Evolutionary conservation across 2,113 vertebrate species (phyloP), one percentile per base, ranked within the genome.

Genomic region (Budorcas taxicolor): DNA sequence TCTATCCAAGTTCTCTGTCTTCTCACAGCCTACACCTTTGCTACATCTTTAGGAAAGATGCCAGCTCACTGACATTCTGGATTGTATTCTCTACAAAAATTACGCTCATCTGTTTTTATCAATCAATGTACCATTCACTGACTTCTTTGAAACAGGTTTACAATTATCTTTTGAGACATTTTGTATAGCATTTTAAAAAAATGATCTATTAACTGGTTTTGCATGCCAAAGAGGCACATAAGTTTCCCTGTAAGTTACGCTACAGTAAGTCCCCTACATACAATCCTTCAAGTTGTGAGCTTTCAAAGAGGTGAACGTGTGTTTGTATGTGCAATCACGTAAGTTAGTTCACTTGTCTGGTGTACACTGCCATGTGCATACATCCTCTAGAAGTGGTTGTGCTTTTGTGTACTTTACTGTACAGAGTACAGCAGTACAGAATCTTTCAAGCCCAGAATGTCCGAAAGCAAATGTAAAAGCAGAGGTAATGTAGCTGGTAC

Each of bases 81-180:
- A 67, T 58, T 43, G 8, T 31, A 21, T 80, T 25, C 43, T 87
- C 17, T 12, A 25, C 82, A 83, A 93, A 95, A 93, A 74, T 92
- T 53, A 85, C 17, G 15, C 52, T 40, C 62, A 83, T 92, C 21
- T 6, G 2, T 76, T 86, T 89, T 81, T 62, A 82, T 64, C 45
- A 40, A 14, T 78, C 52, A 92, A 40, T 25, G 11, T 67, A 92
- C 76, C 43, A 82, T 55, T 83, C 62, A 78, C 47, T 94, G 45
- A 40, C 36, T 96, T 92, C 62, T 92, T 90, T 83, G 50, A 92
- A 96, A 95, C 29, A 74, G 21, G 17, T 3, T 96, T 92, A 81
- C 80, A 84, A 88, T 31, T 53, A 45, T 62, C 58, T 85, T 90
- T 76, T 53, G 74, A 92, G 27, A 71, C 23, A 87, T 87, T 92